Percentiles rank a stretch among this genome's conserved stretches.
phyloP scores from a whole-genome alignment of 2,113 vertebrate genomes.

The Ceratotherium simum region DNA sequence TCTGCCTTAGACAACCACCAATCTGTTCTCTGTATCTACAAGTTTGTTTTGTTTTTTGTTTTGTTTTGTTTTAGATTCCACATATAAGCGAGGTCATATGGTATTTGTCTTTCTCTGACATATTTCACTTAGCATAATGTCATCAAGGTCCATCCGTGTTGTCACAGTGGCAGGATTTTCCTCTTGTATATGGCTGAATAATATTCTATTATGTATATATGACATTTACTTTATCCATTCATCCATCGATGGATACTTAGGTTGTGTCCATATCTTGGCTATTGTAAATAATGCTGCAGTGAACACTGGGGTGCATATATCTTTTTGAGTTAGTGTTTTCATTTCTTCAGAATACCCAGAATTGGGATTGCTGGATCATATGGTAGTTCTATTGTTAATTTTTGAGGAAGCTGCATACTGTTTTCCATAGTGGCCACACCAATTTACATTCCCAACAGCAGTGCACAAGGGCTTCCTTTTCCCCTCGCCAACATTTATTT shows the following conservation, averaged over 20 bases:
- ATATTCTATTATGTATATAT: neutral
- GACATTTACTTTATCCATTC: neutral
- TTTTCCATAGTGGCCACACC: neutral
- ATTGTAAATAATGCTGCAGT: neutral
- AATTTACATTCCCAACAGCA: neutral
- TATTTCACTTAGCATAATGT: neutral
- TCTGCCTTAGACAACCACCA: neutral
- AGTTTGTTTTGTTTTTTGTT: neutral
- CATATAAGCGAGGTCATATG: neutral
- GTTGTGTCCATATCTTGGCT: neutral
- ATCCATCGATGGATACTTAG: neutral
- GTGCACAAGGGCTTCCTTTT: neutral
- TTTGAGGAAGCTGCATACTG: neutral
- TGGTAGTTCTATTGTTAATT: too few species aligned
- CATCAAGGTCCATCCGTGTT: neutral
- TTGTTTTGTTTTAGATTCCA: neutral
- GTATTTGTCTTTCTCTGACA: neutral
- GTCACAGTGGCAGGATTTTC: neutral
- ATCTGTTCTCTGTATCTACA: neutral
- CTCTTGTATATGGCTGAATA: neutral
- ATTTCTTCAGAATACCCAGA: neutral
- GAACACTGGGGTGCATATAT: neutral
- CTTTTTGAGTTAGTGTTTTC: neutral
- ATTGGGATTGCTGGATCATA: neutral
- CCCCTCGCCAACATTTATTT: neutral